Base-by-base conservation (phyloP, 2,797 vertebrate species). In the Distichodus sexfasciatus region DNA sequence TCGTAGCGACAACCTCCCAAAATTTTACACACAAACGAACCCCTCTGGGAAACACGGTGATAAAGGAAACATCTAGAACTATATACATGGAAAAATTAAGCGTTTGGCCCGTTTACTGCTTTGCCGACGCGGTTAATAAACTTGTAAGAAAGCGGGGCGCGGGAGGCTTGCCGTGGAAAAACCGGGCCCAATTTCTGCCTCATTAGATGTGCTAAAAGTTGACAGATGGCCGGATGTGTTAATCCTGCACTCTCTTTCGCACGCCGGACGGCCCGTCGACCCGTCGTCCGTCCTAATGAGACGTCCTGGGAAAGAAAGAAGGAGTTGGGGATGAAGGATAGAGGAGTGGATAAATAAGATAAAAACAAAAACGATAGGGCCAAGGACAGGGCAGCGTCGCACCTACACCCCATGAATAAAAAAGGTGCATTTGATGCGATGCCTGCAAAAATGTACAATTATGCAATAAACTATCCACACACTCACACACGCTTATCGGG, bases 401-500 rank as follows among this genome's bases (percentile, higher is more conserved):
- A 60, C 74, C 74, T 47, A 70, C 74, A 21, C 55, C 79, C 24
- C n/a, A n/a, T n/a, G n/a, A n/a, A n/a, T n/a, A 31, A n/a, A 62
- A 17, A 61, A 15, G 43, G 43, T 11, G 12, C 51, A 53, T 74
- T 70, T 43, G 29, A 72, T 4, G 60, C 17, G 47, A 33, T n/a
- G 59, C 65, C 77, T 43, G 50, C 70, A 80, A 59, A 82, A 72
- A 77, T 28, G 76, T 50, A 1, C 65, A 73, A 67, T 23, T 28
- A 54, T 15, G 46, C 9, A 44, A 10, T 31, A 14, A 0, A 35
- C 28, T 1, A 51, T 3, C 9, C 8, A 51, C 26, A 53, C 58
- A 40, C 61, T 12, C 24, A 4, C 69, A 40, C 55, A 31, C 19
- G 28, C 51, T 33, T 12, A 36, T n/a, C 40, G 26, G n/a, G 14